Percentiles rank a stretch among this genome's conserved stretches.
Conservation (phyloP, 2,113 vertebrate species). For the Tichodroma muraria region DNA sequence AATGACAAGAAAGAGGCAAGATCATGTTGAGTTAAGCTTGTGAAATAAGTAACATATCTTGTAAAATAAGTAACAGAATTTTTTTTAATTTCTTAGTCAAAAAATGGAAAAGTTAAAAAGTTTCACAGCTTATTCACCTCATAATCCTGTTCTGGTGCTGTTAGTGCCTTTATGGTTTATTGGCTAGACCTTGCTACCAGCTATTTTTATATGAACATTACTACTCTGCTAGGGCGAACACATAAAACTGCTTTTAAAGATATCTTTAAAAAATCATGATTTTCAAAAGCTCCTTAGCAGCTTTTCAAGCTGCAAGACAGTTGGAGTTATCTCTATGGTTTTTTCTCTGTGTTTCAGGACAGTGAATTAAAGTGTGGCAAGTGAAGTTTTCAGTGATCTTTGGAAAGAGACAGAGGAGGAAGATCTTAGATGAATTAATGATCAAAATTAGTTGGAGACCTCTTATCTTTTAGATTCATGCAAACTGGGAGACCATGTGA, state of each 20-base stretch:
- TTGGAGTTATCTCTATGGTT: conserved; percentile 28
- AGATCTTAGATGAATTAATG: neutral
- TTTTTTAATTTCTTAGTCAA: neutral
- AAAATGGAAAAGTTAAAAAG: conserved; percentile 34
- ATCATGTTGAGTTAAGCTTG: neutral
- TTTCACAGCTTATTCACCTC: conserved; percentile 35
- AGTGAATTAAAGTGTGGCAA: conserved; percentile 9
- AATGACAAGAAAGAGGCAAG: neutral
- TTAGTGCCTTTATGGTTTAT: conserved; percentile 53
- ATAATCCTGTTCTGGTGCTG: conserved; percentile 11
- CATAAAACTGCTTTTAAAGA: conserved; percentile 55
- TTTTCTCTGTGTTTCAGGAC: conserved; percentile 24
- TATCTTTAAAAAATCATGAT: conserved; percentile 13
- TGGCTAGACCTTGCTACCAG: conserved; percentile 20
- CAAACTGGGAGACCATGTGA: neutral
- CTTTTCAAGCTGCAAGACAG: conserved; percentile 5
- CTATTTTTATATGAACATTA: conserved; percentile 51
- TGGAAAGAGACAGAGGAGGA: neutral
- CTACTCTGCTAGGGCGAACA: conserved; percentile 40
- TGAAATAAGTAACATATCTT: conserved; percentile 23
- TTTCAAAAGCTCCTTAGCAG: conserved; percentile 49
- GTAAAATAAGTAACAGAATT: neutral
- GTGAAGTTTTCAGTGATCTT: neutral
- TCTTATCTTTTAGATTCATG: neutral
- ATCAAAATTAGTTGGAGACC: neutral